Conservation (phyloP, 2,797 vertebrate genomes). For the Anas acuta region DNA sequence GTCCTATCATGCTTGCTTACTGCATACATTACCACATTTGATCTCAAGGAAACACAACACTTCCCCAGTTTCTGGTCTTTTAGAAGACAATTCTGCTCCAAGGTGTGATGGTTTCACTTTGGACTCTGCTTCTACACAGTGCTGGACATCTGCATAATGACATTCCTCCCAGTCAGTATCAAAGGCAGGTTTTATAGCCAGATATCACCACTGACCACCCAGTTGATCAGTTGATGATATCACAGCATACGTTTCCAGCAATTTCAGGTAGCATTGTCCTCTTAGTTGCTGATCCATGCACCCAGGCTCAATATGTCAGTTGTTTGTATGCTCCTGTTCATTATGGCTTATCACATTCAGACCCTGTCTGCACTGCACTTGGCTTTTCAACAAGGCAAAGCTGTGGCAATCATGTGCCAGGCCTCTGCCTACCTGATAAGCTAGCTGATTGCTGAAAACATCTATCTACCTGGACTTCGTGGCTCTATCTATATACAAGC, state of each 20-base stretch:
- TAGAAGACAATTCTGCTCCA: background rate
- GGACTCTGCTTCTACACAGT: background rate
- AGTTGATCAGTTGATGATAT: background rate
- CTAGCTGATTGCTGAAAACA: background rate
- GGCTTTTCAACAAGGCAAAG: background rate
- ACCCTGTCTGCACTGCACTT: background rate
- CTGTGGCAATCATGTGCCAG: background rate
- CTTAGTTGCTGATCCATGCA: background rate
- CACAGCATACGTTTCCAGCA: background rate
- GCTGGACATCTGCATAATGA: background rate
- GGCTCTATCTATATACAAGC: rapidly evolving
- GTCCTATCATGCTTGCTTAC: background rate
- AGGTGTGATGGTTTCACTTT: background rate
- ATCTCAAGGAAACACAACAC: background rate
- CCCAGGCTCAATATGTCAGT: background rate
- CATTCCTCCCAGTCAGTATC: background rate
- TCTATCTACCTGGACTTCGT: background rate
- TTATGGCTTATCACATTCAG: background rate
- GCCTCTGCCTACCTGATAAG: background rate
- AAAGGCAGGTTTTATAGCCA: background rate
- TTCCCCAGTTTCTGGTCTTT: background rate
- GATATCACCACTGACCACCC: background rate
- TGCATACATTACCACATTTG: background rate
- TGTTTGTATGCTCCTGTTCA: background rate
- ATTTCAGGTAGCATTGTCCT: background rate